Evolutionary conservation across 2,113 vertebrate species (phyloP).

Genomic region (Collichthys lucidus): DNA sequence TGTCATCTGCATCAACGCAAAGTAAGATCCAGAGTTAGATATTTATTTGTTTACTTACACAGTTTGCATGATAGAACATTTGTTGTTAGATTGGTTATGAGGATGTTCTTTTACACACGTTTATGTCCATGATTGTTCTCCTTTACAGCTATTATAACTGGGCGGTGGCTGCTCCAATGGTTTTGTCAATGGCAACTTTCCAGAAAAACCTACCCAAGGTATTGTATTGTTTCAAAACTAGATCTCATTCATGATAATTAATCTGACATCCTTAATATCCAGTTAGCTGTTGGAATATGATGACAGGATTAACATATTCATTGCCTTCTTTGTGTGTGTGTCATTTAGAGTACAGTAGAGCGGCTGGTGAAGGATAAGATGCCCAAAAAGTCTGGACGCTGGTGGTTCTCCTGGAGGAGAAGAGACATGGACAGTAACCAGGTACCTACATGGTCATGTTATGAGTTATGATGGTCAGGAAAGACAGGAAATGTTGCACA

Average conservation of each 20-base stretch:
- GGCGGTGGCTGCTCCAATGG: constrained; percentile 95
- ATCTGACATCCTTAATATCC: background rate
- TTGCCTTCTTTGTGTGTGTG: background rate
- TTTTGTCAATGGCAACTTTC: constrained; percentile 93
- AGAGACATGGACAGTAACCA: constrained; percentile 83
- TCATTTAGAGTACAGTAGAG: constrained; percentile 85
- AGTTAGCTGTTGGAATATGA: background rate
- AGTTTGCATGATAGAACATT: background rate
- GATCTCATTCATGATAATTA: background rate
- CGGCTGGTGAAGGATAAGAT: constrained; percentile 92
- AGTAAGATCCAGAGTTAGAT: constrained; percentile 81
- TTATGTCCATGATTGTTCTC: background rate
- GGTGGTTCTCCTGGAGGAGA: constrained; percentile 95
- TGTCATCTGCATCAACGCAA: constrained; percentile 92
- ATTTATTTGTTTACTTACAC: background rate
- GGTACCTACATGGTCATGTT: constrained; percentile 55
- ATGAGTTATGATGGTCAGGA: background rate
- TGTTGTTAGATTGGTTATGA: background rate
- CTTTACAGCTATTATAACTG: constrained; percentile 93
- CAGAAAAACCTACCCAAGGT: constrained; percentile 95
- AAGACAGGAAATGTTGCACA: background rate
- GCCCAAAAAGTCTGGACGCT: constrained; percentile 90
- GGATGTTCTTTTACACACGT: background rate
- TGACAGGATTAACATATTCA: background rate
- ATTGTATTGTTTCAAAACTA: constrained; percentile 25